Evolutionary conservation across 2,113 vertebrate species (phyloP).

Genomic region (Riparia riparia): DNA sequence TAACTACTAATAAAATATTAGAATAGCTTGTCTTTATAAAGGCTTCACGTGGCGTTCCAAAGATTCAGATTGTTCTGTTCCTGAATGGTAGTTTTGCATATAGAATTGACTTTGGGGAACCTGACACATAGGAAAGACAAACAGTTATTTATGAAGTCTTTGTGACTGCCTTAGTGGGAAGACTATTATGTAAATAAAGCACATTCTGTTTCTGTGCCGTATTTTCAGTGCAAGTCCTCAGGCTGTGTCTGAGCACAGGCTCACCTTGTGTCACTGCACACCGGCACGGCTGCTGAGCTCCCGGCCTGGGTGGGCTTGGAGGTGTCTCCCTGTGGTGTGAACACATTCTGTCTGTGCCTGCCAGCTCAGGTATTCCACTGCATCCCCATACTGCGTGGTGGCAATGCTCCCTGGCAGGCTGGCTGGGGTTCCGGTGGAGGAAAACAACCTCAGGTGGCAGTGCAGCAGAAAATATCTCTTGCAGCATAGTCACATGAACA

Average conservation of each 20-base stretch:
- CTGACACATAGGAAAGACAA: background rate
- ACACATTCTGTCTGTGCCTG: accelerated
- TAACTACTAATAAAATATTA: background rate
- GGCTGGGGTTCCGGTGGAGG: background rate
- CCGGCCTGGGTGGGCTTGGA: background rate
- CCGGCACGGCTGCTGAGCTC: background rate
- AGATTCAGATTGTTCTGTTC: background rate
- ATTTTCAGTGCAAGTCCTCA: background rate
- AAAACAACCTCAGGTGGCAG: background rate
- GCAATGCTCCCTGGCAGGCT: background rate
- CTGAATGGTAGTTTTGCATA: background rate
- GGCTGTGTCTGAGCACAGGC: background rate
- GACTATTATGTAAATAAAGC: background rate
- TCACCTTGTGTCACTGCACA: background rate
- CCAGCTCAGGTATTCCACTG: background rate
- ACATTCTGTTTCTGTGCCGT: background rate
- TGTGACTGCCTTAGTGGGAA: background rate
- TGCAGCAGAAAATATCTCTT: background rate
- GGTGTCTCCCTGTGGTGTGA: background rate
- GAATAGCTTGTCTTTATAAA: constrained; percentile 13
- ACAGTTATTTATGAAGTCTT: background rate
- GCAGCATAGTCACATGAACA: background rate
- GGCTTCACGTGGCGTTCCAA: background rate
- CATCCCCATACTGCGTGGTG: background rate
- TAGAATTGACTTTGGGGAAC: background rate